Percentiles rank a stretch among this genome's conserved stretches.
Evolutionary conservation across 2,113 vertebrate species (phyloP).

Genomic region (Ovis aries): ARS-UI_Ramb_v3.0 NC_056065.1:37546001-37546500

Average conservation of each 20-base stretch:
- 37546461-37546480: neutral
- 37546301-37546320: accelerated
- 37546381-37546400: neutral
- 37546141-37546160: neutral
- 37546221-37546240: neutral
- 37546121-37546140: neutral
- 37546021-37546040: neutral
- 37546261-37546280: accelerated
- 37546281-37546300: neutral
- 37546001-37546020: neutral
- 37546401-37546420: neutral
- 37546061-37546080: neutral
- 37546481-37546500: neutral
- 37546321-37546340: neutral
- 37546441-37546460: neutral
- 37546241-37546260: too few relatives aligned
- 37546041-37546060: neutral
- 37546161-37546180: neutral
- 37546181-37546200: neutral
- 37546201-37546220: neutral
- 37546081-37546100: neutral
- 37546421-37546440: neutral
- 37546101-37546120: neutral
- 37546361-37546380: neutral
- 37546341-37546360: neutral